Conservation (phyloP, 2,888 invertebrate genomes). For the Andrena marginata region DNA sequence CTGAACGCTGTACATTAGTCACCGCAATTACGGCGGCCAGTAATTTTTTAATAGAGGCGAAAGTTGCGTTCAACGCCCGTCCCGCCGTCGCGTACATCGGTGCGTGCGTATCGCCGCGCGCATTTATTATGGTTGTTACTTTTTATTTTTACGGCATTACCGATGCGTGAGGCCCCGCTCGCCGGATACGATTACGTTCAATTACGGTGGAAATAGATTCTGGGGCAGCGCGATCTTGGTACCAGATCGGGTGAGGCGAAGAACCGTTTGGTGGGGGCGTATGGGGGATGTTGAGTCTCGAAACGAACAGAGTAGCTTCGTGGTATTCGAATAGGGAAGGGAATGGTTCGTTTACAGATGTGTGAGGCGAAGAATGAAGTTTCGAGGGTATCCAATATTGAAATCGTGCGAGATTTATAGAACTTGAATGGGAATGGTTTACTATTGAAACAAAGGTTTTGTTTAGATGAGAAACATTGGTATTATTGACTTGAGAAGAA, state of each 20-base stretch:
- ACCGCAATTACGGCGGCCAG: slow-evolving; percentile 46
- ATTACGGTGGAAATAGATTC: slow-evolving; percentile 28
- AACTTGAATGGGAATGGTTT: too few species aligned
- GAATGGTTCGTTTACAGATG: too few species aligned
- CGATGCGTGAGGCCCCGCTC: slow-evolving; percentile 8
- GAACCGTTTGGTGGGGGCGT: neutral
- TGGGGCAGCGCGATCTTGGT: neutral
- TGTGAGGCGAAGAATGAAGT: too few species aligned
- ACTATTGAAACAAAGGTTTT: too few species aligned
- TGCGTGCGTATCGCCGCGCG: slow-evolving; percentile 7
- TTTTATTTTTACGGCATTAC: slow-evolving; percentile 12
- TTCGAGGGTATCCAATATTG: too few species aligned
- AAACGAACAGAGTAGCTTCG: too few species aligned
- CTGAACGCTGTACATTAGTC: slow-evolving; percentile 46
- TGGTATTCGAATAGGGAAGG: too few species aligned
- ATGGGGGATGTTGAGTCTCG: neutral
- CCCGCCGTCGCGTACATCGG: neutral
- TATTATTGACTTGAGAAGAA: too few species aligned
- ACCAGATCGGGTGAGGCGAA: neutral
- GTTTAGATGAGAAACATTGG: too few species aligned
- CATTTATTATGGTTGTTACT: slow-evolving; percentile 46
- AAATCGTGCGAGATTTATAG: too few species aligned
- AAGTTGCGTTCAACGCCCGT: slow-evolving; percentile 21
- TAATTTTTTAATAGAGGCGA: slow-evolving; percentile 58
- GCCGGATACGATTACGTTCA: slow-evolving; percentile 28